Conservation (phyloP, 2,797 vertebrate genomes). For the Echiichthys vipera region DNA sequence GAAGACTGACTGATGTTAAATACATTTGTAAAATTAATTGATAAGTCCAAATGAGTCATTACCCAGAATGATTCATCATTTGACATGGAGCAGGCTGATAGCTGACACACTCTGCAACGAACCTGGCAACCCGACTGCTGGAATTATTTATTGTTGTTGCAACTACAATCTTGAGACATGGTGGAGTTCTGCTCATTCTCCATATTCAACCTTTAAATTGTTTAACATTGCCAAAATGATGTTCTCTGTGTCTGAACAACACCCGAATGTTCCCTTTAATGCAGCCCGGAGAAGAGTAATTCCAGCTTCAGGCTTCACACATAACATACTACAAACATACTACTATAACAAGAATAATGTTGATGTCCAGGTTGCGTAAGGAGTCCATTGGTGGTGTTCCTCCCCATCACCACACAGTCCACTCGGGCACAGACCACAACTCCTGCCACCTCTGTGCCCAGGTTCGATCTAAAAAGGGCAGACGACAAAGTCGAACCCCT, state of each 20-base stretch:
- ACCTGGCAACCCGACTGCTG: no score
- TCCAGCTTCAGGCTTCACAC: background rate
- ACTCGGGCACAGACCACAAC: conserved; percentile 89
- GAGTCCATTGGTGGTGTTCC: conserved; percentile 86
- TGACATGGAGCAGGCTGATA: no score
- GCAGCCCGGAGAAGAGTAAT: background rate
- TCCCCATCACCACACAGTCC: conserved; percentile 93
- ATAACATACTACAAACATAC: background rate
- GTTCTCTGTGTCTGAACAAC: background rate
- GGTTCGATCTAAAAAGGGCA: conserved; percentile 86
- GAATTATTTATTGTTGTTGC: no score
- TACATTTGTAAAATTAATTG: no score
- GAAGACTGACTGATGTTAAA: no score
- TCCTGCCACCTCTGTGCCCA: conserved; percentile 92
- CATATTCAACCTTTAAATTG: no score
- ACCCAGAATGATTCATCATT: no score
- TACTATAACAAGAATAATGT: background rate
- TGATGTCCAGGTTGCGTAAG: conserved; percentile 83
- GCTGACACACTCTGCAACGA: no score
- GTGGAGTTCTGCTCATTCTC: no score
- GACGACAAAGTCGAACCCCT: conserved; percentile 88
- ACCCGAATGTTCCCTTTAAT: background rate
- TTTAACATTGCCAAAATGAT: background rate
- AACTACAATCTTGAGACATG: no score
- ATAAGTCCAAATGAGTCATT: no score